Base-by-base conservation (phyloP, 2,797 vertebrate genomes). In the Discoglossus pictus region DNA sequence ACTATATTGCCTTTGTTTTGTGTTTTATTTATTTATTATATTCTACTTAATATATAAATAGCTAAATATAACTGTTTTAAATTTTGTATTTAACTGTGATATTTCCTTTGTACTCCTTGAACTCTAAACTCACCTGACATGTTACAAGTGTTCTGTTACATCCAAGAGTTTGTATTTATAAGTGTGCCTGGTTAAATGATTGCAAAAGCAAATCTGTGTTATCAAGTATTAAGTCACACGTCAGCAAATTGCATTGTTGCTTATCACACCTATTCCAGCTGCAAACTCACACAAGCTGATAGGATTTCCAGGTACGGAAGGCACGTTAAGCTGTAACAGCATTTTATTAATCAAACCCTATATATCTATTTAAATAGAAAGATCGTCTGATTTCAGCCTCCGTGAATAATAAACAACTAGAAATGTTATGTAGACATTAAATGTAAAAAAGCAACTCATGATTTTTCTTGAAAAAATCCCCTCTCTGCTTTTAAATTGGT, bases 261-360 rank as follows among this genome's bases (percentile, higher is more conserved):
- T 68, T 53, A 61, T 61, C 38, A 7, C 7, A 17, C n/a, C 20
- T 18, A 8, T 15, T 44, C 47, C 65, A 67, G 44, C 54, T 59
- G 46, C 65, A 13, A 24, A 18, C 24, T 18, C 47, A 17, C 35
- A 27, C 2, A 46, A 53, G 27, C 47, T 48, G 53, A 52, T 52
- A 18, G 55, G 36, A 52, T 5, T 21, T 23, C 42, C 24, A 54
- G 20, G 17, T n/a, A 16, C 8, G 20, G 12, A 9, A 15, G 17
- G 18, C 6, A 8, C 6, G 52, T 39, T 23, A 21, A 21, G 52
- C 35, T n/a, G n/a, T n/a, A n/a, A 6, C 7, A 1, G 23, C 20
- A 2, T 44, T 12, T 16, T 35, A 25, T 53, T 20, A 61, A 44
- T 53, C 44, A 25, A 18, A 1, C 31, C 16, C 31, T 46, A 16